Percentiles rank a stretch among this genome's conserved stretches.
phyloP scores from a whole-genome alignment of 2,888 invertebrate species.

The Chirona hameri region DNA sequence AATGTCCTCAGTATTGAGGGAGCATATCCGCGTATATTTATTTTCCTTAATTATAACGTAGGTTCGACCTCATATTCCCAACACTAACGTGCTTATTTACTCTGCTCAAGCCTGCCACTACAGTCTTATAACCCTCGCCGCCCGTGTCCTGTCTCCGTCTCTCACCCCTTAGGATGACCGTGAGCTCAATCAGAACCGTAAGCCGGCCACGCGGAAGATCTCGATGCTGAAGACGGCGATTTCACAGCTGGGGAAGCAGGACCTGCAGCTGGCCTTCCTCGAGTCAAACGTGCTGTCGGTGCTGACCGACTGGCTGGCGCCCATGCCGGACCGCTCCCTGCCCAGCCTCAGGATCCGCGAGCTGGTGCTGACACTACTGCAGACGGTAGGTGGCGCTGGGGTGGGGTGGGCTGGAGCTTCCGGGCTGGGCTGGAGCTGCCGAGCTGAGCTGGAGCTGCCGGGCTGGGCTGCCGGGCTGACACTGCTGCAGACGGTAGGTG shows the following conservation, averaged over 20 bases:
- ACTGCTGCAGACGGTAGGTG: too few species aligned
- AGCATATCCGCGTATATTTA: too few species aligned
- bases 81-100: too few species aligned
- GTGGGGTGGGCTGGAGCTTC: not conserved
- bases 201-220: constrained; percentile 89
- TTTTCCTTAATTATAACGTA: too few species aligned
- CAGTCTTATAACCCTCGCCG: constrained; percentile 25
- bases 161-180: constrained; percentile 68
- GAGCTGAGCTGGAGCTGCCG: too few species aligned
- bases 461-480: too few species aligned
- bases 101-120: too few species aligned
- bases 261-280: constrained; percentile 90
- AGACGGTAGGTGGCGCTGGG: constrained; percentile 53
- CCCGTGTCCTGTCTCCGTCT: constrained; percentile 30
- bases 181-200: constrained; percentile 71
- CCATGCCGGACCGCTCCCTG: constrained; percentile 94
- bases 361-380: constrained; percentile 61
- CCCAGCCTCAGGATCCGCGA: constrained; percentile 92
- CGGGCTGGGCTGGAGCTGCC: not conserved
- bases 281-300: constrained; percentile 91
- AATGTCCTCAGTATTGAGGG: too few species aligned
- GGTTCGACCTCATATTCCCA: too few species aligned
- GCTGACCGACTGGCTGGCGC: constrained; percentile 95
- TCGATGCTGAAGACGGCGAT: constrained; percentile 83
- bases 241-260: constrained; percentile 90